A percentile compares a stretch with the other conserved stretches of the same genome.
Evolutionary conservation across 1,140 invertebrate species (phyloP).

Genomic region (Leucophenga varia): DNA sequence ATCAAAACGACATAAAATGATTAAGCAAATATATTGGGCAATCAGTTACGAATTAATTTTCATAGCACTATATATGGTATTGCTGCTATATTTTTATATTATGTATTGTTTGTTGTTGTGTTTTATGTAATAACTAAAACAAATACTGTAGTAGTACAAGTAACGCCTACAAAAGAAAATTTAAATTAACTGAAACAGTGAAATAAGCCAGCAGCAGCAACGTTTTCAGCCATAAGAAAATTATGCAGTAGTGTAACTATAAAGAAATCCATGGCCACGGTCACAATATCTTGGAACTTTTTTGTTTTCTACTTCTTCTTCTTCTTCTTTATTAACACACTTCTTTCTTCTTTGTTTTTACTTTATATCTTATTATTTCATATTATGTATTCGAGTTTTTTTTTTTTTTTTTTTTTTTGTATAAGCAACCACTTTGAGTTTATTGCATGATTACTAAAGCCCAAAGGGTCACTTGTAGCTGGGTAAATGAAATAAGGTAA

Average conservation of each 20-base stretch:
- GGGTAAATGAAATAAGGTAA: conserved; percentile 19
- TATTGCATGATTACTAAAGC: conserved; percentile 35
- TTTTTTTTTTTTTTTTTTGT: too few species aligned
- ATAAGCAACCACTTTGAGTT: too few species aligned
- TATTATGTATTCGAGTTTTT: too few species aligned
- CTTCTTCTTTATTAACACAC: conserved; percentile 1
- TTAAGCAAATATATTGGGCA: conserved; percentile 26
- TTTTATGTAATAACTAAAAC: conserved; percentile 5
- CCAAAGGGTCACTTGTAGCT: not conserved
- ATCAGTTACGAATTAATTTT: too few species aligned
- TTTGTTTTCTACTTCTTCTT: too few species aligned
- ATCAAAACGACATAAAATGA: conserved; percentile 4
- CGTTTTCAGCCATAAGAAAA: too few species aligned
- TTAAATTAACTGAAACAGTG: not conserved
- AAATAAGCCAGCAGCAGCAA: conserved; percentile 7
- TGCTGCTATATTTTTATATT: too few species aligned
- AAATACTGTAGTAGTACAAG: conserved; percentile 9
- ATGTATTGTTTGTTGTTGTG: conserved; percentile 5
- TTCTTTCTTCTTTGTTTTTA: conserved; percentile 14
- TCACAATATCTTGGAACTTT: conserved; percentile 52
- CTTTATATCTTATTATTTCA: too few species aligned
- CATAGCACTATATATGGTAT: too few species aligned
- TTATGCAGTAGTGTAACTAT: not conserved
- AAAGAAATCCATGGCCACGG: conserved; percentile 47
- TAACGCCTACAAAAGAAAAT: not conserved